Conservation (phyloP, 2,888 invertebrate genomes). For the Stegana nigrithorax region DNA sequence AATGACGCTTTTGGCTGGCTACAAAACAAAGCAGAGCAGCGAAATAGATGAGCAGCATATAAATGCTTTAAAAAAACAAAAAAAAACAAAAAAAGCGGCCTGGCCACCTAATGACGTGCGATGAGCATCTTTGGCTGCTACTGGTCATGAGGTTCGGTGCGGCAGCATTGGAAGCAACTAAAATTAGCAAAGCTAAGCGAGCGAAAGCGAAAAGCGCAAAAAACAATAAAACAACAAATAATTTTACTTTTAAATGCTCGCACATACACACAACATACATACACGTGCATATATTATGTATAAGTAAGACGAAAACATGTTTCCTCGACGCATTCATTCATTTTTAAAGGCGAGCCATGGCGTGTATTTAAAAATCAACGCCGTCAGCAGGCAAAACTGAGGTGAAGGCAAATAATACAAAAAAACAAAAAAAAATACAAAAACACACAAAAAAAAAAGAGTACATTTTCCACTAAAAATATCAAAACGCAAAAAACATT, state of each 20-base stretch:
- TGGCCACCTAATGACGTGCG: background rate
- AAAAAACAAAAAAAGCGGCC: conserved; percentile 29
- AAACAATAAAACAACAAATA: background rate
- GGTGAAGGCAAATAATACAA: background rate
- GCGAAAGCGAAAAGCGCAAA: background rate
- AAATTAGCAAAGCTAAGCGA: background rate
- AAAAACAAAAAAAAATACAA: too few relatives aligned
- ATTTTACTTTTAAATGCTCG: too few relatives aligned
- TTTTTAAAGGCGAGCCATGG: conserved; percentile 7
- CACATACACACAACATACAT: background rate
- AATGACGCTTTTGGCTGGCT: conserved; percentile 46
- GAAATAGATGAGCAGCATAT: too few relatives aligned
- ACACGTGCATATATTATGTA: too few relatives aligned
- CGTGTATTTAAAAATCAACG: background rate
- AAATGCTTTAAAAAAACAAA: too few relatives aligned
- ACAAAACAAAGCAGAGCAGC: conserved; percentile 29
- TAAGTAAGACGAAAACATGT: background rate
- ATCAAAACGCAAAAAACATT: conserved; percentile 35
- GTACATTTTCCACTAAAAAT: background rate
- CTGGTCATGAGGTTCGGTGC: conserved; percentile 9
- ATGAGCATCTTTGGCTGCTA: conserved; percentile 25
- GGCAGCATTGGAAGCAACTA: too few relatives aligned
- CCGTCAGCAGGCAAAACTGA: background rate
- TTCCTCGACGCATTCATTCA: conserved; percentile 6
- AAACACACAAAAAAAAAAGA: too few relatives aligned